Conservation (phyloP, 1,140 invertebrate species). For the Samia ricini region DNA sequence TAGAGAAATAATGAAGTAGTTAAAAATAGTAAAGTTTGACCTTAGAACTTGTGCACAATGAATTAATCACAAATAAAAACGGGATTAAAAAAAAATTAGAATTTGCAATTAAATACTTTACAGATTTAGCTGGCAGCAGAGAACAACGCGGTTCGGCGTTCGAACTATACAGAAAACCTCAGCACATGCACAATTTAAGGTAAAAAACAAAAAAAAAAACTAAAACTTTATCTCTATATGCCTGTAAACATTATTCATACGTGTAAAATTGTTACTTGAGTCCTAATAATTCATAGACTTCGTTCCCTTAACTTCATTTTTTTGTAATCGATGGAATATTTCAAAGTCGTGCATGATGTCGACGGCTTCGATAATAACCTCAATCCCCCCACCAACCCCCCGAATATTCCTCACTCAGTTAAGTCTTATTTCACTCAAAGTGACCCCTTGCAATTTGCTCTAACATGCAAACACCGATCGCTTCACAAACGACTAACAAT, state of each 20-base stretch:
- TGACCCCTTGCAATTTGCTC: slow-evolving; percentile 75
- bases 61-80: not conserved
- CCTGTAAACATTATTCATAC: slow-evolving; percentile 5
- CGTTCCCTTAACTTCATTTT: not conserved
- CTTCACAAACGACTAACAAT: slow-evolving; percentile 77
- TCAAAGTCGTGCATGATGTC: not conserved
- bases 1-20: too few species aligned
- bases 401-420: not conserved
- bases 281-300: not conserved
- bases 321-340: not conserved
- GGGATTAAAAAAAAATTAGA: not conserved
- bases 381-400: too few species aligned
- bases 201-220: too few species aligned
- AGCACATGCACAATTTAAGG: slow-evolving; percentile 87
- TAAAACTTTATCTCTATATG: not conserved
- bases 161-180: slow-evolving; percentile 94
- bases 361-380: not conserved
- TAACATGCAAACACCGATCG: slow-evolving; percentile 80
- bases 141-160: slow-evolving; percentile 96
- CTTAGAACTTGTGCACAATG: not conserved
- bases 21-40: too few species aligned
- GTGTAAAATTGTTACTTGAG: not conserved
- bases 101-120: slow-evolving; percentile 9
- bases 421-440: slow-evolving; percentile 1
- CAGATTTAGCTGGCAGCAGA: slow-evolving; percentile 89